Evolutionary conservation across 2,113 vertebrate genomes (phyloP).

Genomic region (Chlamydotis undulata): DNA sequence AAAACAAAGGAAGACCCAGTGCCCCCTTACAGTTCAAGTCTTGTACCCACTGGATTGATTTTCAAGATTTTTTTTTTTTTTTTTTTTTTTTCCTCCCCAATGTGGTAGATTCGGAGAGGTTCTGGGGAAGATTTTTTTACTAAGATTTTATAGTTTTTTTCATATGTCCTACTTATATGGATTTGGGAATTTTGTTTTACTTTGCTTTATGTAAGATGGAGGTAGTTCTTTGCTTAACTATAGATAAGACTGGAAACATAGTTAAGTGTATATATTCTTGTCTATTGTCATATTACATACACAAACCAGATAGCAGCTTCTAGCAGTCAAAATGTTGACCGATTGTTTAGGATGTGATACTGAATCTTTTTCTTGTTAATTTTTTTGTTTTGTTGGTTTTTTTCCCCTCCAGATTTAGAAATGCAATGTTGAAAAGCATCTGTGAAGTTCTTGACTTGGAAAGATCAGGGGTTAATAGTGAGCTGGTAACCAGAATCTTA

Average conservation of each 20-base stretch:
- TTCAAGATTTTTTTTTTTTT: background rate
- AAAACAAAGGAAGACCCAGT: background rate
- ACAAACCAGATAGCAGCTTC: background rate
- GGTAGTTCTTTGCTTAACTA: background rate
- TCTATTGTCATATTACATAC: background rate
- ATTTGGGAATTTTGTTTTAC: background rate
- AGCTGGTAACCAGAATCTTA: constrained; percentile 90
- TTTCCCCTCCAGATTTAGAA: constrained; percentile 70
- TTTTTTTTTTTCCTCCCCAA: background rate
- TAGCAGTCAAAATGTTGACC: background rate
- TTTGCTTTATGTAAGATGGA: background rate
- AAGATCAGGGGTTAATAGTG: constrained; percentile 89
- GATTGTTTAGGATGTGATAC: background rate
- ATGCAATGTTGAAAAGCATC: constrained; percentile 86
- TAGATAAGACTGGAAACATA: background rate
- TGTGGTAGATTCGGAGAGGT: background rate
- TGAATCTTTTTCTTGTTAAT: background rate
- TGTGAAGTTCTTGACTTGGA: constrained; percentile 94
- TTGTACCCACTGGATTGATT: background rate
- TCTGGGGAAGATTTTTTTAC: background rate
- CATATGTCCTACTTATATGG: background rate
- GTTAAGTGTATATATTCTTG: background rate
- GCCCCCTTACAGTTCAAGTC: background rate
- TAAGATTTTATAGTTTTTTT: background rate
- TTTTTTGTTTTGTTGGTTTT: background rate